These are phyloP conservation scores for Crotalus horridus DNA, from an alignment of 2,113 vertebrate genomes.

Conservation along the genomic window DNA sequence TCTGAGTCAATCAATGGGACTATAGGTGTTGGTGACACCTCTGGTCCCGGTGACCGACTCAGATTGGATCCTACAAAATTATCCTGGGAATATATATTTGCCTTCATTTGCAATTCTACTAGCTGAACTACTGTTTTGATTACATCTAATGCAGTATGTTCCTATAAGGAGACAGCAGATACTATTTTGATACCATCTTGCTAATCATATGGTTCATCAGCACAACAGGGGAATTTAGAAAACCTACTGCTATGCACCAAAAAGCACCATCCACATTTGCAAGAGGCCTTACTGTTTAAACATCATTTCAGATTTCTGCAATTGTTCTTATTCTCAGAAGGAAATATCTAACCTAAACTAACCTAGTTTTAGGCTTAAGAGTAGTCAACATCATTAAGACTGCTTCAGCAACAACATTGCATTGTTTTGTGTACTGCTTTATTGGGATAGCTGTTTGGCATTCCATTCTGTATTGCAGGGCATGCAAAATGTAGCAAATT, in stretches of 20 bases:
- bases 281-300: background rate
- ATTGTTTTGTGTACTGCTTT: background rate
- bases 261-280: background rate
- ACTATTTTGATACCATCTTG: background rate
- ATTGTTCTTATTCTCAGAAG: background rate
- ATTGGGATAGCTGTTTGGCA: background rate
- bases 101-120: background rate
- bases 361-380: background rate
- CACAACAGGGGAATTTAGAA: background rate
- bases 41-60: background rate
- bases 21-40: background rate
- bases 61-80: background rate
- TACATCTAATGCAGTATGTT: background rate
- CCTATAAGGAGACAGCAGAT: background rate
- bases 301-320: background rate
- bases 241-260: background rate
- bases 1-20: background rate
- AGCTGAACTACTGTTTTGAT: background rate
- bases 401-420: background rate
- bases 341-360: background rate
- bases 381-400: background rate
- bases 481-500: background rate
- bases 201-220: background rate
- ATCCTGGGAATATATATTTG: background rate
- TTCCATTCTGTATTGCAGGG: background rate